Evolutionary conservation across 2,113 vertebrate genomes (phyloP).

Genomic region (Empidonax alnorum): DNA sequence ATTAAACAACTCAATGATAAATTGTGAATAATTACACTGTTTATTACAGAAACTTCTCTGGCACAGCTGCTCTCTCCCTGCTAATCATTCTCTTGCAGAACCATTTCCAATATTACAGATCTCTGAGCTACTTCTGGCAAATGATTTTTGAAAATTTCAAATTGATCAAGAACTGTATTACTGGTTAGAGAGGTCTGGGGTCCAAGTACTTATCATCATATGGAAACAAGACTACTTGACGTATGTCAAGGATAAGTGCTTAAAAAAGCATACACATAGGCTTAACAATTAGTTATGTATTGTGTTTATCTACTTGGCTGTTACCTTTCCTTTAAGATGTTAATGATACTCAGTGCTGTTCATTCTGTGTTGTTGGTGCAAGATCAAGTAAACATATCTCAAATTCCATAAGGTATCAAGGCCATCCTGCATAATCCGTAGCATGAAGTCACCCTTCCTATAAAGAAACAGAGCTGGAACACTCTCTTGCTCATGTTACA

Average conservation of each 20-base stretch:
- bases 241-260: not conserved
- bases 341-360: not conserved
- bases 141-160: not conserved
- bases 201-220: not conserved
- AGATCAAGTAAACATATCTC: not conserved
- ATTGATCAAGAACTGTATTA: not conserved
- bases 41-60: not conserved
- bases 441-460: slow-evolving; percentile 51
- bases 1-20: not conserved
- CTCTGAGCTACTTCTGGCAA: not conserved
- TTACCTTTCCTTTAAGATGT: not conserved
- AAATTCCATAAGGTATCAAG: not conserved
- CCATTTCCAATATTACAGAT: not conserved
- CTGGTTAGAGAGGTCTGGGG: not conserved
- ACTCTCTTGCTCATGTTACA: slow-evolving; percentile 32
- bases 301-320: not conserved
- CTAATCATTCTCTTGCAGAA: not conserved
- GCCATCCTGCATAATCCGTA: not conserved
- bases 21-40: not conserved
- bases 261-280: not conserved
- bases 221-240: not conserved
- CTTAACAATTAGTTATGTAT: not conserved
- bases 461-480: not conserved
- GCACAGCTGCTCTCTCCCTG: not conserved
- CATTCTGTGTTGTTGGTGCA: not conserved